Evolutionary conservation across 1,140 invertebrate species (phyloP).

Genomic region (Nasonia longicornis): DNA sequence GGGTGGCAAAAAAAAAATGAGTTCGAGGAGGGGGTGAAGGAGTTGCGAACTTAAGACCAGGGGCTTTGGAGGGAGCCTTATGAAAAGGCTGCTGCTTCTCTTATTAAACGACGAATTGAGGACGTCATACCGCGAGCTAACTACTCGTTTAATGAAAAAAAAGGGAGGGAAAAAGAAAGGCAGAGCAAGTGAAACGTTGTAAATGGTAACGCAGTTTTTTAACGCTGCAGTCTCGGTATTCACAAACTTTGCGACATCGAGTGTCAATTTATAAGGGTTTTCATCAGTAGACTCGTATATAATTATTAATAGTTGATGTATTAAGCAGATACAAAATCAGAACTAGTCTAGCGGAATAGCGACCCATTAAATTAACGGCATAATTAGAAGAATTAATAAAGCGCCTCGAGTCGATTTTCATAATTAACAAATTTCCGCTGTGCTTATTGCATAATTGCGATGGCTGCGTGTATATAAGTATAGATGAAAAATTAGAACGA

Average conservation of each 20-base stretch:
- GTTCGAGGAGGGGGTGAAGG: constrained; percentile 8
- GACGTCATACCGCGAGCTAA: constrained; percentile 40
- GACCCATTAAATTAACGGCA: too few relatives aligned
- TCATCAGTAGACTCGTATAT: too few relatives aligned
- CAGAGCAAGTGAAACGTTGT: constrained; percentile 15
- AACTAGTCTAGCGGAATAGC: too few relatives aligned
- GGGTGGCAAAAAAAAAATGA: background rate
- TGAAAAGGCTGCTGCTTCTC: constrained; percentile 47
- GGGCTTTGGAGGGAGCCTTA: constrained; percentile 37
- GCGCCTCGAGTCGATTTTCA: too few relatives aligned
- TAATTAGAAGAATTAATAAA: too few relatives aligned
- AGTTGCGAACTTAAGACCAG: constrained; percentile 42
- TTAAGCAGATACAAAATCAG: too few relatives aligned
- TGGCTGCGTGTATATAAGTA: too few relatives aligned
- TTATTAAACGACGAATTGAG: constrained; percentile 53
- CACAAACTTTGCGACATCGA: background rate
- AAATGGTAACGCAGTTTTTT: constrained; percentile 29
- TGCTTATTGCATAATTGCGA: too few relatives aligned
- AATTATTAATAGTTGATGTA: too few relatives aligned
- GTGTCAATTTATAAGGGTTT: background rate
- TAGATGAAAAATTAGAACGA: too few relatives aligned
- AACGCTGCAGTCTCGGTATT: background rate
- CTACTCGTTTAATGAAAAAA: constrained; percentile 44
- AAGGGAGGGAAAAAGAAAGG: constrained; percentile 12
- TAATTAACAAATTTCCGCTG: too few relatives aligned